Evolutionary conservation across 2,888 invertebrate genomes (phyloP).

Genomic region (Scaptomyza polygonia): DNA sequence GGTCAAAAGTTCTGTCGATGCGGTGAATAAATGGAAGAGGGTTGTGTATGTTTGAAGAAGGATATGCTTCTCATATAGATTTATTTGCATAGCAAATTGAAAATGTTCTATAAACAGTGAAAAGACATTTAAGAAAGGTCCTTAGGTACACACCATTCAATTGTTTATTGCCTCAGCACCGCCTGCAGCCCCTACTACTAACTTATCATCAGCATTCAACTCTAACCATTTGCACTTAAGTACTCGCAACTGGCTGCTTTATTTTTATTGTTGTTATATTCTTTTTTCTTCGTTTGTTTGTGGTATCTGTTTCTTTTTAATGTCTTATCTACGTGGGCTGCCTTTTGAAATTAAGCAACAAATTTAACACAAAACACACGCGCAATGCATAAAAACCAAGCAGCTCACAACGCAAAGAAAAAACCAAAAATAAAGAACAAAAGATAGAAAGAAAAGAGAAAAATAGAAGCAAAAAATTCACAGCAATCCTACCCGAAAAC

Average conservation of each 20-base stretch:
- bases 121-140: conserved; percentile 18
- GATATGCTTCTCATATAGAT: conserved; percentile 23
- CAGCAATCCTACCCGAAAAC: neutral
- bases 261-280: neutral
- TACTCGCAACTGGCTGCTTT: conserved; percentile 17
- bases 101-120: conserved; percentile 59
- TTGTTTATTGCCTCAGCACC: conserved; percentile 7
- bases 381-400: conserved; percentile 70
- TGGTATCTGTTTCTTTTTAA: conserved; percentile 62
- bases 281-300: conserved; percentile 30
- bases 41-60: conserved; percentile 15
- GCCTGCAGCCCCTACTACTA: neutral
- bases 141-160: conserved; percentile 10
- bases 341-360: conserved; percentile 69
- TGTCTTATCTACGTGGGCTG: conserved; percentile 68
- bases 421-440: conserved; percentile 14
- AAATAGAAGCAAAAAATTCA: conserved; percentile 9
- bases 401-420: conserved; percentile 28
- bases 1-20: conserved; percentile 21
- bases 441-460: conserved; percentile 18
- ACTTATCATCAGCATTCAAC: neutral
- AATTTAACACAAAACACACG: conserved; percentile 73
- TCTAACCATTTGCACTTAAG: conserved; percentile 24
- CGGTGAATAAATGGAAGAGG: neutral
- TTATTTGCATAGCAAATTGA: conserved; percentile 75